A percentile compares a stretch with the other conserved stretches of the same genome.
Conservation (phyloP, 2,888 invertebrate genomes). For the Malthinus flaveolus region DNA sequence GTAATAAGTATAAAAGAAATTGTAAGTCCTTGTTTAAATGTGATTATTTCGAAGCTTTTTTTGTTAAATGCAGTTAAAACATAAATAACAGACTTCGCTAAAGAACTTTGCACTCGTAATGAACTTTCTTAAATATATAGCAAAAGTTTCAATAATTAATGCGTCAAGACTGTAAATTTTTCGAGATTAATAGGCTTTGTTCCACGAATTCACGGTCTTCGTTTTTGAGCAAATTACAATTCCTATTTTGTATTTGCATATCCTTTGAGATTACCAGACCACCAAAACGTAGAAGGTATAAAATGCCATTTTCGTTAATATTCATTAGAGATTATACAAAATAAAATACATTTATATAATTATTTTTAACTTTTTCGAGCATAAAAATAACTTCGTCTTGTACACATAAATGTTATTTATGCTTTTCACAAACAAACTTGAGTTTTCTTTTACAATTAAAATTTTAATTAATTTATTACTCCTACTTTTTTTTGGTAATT, state of each 20-base stretch:
- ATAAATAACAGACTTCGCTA: constrained; percentile 19
- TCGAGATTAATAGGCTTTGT: constrained; percentile 27
- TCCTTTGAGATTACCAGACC: constrained; percentile 27
- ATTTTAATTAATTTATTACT: too few relatives aligned
- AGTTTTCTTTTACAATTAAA: too few relatives aligned
- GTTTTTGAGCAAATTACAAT: constrained; percentile 27
- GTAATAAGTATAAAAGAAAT: constrained; percentile 6
- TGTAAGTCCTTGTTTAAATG: constrained; percentile 11
- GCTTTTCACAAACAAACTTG: too few relatives aligned
- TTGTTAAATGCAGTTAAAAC: constrained; percentile 8
- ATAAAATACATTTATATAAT: too few relatives aligned
- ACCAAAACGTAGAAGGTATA: constrained; percentile 26
- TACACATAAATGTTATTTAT: too few relatives aligned
- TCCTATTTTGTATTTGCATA: constrained; percentile 29
- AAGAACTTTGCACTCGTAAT: constrained; percentile 22
- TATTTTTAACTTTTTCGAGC: too few relatives aligned
- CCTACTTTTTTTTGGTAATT: too few relatives aligned
- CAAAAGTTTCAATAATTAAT: constrained; percentile 24
- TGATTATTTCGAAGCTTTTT: constrained; percentile 11
- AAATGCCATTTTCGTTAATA: constrained; percentile 26
- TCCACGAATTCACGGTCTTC: constrained; percentile 20
- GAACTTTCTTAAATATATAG: constrained; percentile 24
- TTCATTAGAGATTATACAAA: constrained; percentile 26
- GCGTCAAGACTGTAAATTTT: constrained; percentile 25
- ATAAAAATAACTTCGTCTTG: too few relatives aligned